Base-by-base conservation (phyloP, 2,888 invertebrate genomes). In the Atethmia centrago region DNA sequence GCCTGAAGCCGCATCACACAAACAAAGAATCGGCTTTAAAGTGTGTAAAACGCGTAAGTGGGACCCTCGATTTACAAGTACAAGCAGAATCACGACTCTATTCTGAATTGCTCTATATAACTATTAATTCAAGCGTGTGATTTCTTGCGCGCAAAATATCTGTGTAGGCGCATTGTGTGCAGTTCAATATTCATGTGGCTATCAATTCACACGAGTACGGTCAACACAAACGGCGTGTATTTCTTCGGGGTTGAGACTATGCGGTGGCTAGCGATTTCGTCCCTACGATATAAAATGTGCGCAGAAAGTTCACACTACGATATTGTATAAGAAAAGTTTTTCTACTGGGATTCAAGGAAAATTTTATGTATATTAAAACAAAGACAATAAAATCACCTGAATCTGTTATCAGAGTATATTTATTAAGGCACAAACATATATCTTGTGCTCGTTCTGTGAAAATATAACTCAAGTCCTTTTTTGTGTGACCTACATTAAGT, bases 21-120 rank as follows among this genome's bases (percentile, higher is more conserved):
- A 82, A 78, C 83, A 80, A 68, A 65, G 79, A 59, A 71, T 80
- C 64, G 31, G 45, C 83, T 77, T 45, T 68, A 51, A 61, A 77
- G 55, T 77, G 71, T 58, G 67, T 65, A 82, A 80, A 78, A 82
- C 64, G 68, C 67, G 31, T 55, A 59, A 82, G 55, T 51, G 63
- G 45, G 59, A 40, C 1, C 19, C 71, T n/a, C 51, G 31, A 83
- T 69, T 78, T 66, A 56, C 53, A 68, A 68, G 42, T 59, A 42
- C 62, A 68, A 80, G 42, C 61, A 51, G 21, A 51, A 64, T 63
- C 51, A 7, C 19, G 28, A 56, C 31, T 59, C 21, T 19, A 31
- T 65, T 62, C 63, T 45, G 49, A 67, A 71, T 36, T 56, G 59
- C 28, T 65, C 14, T 53, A 67, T 45, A 31, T 49, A 51, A 42